These are phyloP conservation scores for Cataglyphis cursor DNA, from an alignment of 2,888 invertebrate species.

Conservation along the genomic window DNA sequence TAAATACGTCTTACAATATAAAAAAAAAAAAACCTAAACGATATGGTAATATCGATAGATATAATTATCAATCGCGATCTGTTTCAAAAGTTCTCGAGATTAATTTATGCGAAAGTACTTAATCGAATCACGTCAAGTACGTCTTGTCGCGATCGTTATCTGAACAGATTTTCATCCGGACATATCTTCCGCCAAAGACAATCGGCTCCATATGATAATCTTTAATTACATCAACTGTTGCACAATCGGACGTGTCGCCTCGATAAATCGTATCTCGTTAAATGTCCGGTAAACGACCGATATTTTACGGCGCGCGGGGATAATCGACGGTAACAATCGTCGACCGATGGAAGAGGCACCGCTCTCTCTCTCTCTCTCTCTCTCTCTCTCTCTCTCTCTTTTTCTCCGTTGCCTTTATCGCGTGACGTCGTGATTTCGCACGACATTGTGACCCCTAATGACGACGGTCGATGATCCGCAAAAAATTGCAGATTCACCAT, in stretches of 20 bases:
- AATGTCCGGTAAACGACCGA: conserved; percentile 18
- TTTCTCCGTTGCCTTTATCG: conserved; percentile 4
- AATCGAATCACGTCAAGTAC: not conserved
- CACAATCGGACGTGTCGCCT: not conserved
- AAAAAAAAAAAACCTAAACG: not conserved
- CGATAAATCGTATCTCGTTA: conserved; percentile 6
- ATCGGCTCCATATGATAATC: not conserved
- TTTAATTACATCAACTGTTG: conserved; percentile 6
- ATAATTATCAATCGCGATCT: too few relatives aligned
- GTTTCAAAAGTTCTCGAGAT: not conserved
- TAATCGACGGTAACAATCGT: conserved; percentile 47
- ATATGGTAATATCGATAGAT: too few relatives aligned
- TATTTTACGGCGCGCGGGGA: conserved; percentile 1
- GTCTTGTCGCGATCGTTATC: not conserved
- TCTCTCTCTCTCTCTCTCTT: not conserved
- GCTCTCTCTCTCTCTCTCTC: not conserved
- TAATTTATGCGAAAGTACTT: not conserved
- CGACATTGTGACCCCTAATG: conserved; percentile 38
- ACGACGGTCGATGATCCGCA: conserved; percentile 21
- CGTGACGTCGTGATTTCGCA: conserved; percentile 52
- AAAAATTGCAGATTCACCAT: conserved; percentile 12
- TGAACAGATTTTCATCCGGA: not conserved
- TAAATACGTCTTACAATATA: not conserved
- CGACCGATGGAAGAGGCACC: conserved; percentile 10
- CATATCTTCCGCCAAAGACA: not conserved